Conservation (phyloP, 2,113 vertebrate species). For the Aldabrachelys gigantea region DNA sequence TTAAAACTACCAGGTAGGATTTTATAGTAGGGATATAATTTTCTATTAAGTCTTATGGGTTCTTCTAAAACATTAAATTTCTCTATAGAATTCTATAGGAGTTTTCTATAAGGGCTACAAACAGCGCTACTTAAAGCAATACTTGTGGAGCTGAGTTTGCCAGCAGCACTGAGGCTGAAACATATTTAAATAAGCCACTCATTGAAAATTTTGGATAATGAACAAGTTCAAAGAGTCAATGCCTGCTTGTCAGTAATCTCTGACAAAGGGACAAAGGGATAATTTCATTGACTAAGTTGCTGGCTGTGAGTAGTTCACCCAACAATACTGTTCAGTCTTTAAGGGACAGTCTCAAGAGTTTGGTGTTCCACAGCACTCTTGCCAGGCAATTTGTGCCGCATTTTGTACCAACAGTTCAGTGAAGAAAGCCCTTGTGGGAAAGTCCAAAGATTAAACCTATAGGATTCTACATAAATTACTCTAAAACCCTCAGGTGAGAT, state of each 20-base stretch:
- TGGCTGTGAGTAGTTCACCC: constrained; percentile 44
- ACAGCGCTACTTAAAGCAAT: constrained; percentile 59
- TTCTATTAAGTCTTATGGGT: constrained; percentile 66
- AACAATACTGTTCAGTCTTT: constrained; percentile 61
- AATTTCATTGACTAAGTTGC: constrained; percentile 49
- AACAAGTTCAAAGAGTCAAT: constrained; percentile 61
- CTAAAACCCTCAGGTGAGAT: constrained; percentile 21
- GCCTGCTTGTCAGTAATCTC: constrained; percentile 59
- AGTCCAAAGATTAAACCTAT: constrained; percentile 65
- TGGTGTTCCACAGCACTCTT: constrained; percentile 41
- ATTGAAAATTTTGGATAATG: constrained; percentile 59
- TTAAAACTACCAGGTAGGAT: constrained; percentile 55
- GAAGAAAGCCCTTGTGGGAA: constrained; percentile 64
- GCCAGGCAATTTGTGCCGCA: constrained; percentile 65
- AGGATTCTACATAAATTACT: constrained; percentile 50
- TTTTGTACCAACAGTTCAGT: constrained; percentile 65
- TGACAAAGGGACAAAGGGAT: constrained; percentile 18
- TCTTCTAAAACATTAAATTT: constrained; percentile 56
- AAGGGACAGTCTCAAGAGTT: constrained; percentile 62
- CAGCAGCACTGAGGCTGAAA: constrained; percentile 57
- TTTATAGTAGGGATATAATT: constrained; percentile 67
- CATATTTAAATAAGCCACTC: constrained; percentile 41
- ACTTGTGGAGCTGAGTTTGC: constrained; percentile 38
- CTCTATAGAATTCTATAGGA: constrained; percentile 56
- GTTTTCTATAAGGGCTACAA: constrained; percentile 63